Evolutionary conservation across 2,797 vertebrate genomes (phyloP).

Genomic region (Busarellus nigricollis): DNA sequence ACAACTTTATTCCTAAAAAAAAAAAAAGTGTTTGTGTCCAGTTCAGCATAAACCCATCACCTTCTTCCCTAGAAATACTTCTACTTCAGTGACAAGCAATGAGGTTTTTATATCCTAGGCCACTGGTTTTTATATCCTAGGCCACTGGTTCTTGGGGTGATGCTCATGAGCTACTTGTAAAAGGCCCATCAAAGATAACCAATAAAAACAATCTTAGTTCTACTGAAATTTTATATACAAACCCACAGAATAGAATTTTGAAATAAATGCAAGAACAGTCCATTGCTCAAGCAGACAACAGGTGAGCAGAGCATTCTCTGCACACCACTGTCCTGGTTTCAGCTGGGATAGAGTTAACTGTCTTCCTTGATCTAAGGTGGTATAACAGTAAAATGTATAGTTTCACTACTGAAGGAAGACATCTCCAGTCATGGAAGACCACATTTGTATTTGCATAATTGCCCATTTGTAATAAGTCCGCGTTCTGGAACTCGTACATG

Average conservation of each 20-base stretch:
- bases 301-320: background rate
- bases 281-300: background rate
- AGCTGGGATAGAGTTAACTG: too few relatives aligned
- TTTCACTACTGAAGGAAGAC: background rate
- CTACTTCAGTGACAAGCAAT: background rate
- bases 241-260: background rate
- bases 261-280: background rate
- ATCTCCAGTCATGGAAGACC: background rate
- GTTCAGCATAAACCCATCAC: background rate
- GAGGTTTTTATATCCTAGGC: background rate
- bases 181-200: background rate
- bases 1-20: background rate
- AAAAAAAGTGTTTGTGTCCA: background rate
- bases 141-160: background rate
- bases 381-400: background rate
- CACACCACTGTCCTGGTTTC: background rate
- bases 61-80: background rate
- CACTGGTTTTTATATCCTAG: background rate
- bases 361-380: background rate
- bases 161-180: background rate
- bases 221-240: background rate
- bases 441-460: background rate
- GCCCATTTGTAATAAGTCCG: background rate
- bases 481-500: background rate
- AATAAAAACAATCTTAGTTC: background rate